Evolutionary conservation across 2,888 invertebrate genomes (phyloP).

Genomic region (Meteorus cinctellus): DNA sequence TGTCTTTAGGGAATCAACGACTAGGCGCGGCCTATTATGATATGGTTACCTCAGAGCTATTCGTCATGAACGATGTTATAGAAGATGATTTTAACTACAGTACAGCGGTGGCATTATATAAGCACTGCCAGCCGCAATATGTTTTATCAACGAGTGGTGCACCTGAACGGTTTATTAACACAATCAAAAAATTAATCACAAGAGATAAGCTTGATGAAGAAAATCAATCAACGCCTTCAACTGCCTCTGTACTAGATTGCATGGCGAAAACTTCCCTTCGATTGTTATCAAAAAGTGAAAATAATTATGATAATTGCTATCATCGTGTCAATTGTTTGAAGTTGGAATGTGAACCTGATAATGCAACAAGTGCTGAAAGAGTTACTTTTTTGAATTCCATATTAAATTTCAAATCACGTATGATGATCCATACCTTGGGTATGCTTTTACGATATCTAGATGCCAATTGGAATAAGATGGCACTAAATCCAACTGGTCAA

Average conservation of each 20-base stretch:
- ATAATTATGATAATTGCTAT: constrained; percentile 78
- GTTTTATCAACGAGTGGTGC: constrained; percentile 76
- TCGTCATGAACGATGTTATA: constrained; percentile 80
- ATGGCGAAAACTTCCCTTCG: constrained; percentile 75
- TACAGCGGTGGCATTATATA: constrained; percentile 77
- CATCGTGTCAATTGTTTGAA: constrained; percentile 76
- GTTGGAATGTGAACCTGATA: constrained; percentile 76
- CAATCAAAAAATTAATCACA: constrained; percentile 73
- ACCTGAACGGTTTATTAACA: constrained; percentile 75
- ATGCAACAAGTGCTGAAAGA: constrained; percentile 76
- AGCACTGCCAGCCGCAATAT: constrained; percentile 78
- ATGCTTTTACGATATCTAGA: constrained; percentile 83
- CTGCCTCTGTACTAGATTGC: constrained; percentile 52
- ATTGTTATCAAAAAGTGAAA: constrained; percentile 77
- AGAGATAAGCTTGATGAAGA: constrained; percentile 53
- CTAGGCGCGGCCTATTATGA: constrained; percentile 86
- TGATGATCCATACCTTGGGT: constrained; percentile 82
- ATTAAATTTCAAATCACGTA: constrained; percentile 78
- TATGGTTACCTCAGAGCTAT: constrained; percentile 79
- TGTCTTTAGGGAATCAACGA: constrained; percentile 79
- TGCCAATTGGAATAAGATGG: constrained; percentile 77
- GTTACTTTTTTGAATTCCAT: constrained; percentile 78
- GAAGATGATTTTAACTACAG: constrained; percentile 80
- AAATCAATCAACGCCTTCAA: constrained; percentile 58
- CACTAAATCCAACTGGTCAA: constrained; percentile 74